Conservation (phyloP, 2,113 vertebrate genomes). For the Tyrannus savana region DNA sequence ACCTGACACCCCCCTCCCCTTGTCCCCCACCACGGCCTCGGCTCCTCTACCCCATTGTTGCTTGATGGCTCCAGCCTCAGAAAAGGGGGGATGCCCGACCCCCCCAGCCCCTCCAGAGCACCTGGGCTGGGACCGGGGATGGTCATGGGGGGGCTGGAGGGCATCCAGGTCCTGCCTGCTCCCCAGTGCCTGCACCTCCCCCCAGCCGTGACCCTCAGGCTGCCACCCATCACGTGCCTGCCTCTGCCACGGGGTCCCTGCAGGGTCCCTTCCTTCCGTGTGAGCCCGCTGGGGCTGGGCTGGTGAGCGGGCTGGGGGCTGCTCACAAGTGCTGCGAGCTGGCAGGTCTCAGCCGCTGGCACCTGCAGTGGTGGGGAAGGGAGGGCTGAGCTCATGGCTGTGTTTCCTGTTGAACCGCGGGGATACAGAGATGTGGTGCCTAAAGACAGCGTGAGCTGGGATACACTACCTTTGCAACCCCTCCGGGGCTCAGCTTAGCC, state of each 20-base stretch:
- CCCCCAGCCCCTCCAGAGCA: background rate
- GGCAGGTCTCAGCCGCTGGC: background rate
- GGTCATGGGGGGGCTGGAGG: background rate
- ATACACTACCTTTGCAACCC: background rate
- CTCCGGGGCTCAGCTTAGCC: background rate
- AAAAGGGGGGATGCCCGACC: background rate
- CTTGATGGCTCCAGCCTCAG: background rate
- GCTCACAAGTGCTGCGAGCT: background rate
- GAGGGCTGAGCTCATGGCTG: fast-evolving
- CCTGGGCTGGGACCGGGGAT: background rate
- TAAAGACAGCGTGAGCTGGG: fast-evolving
- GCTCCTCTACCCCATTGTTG: background rate
- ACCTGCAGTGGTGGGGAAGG: background rate
- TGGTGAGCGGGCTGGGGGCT: background rate
- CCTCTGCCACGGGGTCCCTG: background rate
- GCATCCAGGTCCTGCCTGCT: background rate
- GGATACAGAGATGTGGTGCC: background rate
- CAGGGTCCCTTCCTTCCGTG: background rate
- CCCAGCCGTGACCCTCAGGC: background rate
- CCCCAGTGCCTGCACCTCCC: background rate
- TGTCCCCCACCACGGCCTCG: background rate
- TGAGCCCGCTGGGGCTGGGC: background rate
- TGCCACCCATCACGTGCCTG: background rate
- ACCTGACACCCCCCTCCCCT: constrained; percentile 4
- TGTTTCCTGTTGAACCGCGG: background rate